Evolutionary conservation across 2,888 invertebrate species (phyloP), one percentile per base, ranked within the genome.

Genomic region (Cetonia aurata): DNA sequence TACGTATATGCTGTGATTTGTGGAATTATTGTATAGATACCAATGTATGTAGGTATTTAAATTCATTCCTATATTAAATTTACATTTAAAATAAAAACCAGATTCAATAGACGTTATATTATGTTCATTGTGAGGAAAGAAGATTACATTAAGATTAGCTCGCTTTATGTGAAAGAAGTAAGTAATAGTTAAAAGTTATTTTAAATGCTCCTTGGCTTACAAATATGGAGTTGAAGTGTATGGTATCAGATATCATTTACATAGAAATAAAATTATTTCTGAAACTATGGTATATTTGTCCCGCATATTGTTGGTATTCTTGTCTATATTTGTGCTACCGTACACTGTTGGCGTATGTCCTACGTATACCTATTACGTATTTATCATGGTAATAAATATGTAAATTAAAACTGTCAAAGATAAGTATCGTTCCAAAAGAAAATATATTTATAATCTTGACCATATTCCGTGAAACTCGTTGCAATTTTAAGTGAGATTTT

Each of bases 211-310:
- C 69, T 33, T 31, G 44, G 62, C n/a, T 67, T 74, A 73, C 74
- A 73, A 73, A 75, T 75, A 75, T 70, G 74, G 75, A 71, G 66
- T 59, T 67, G 70, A 70, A 70, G 67, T 57, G 70, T 70, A 62
- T 57, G 67, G 57, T 70, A 75, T 74, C 75, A 74, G 74, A 75
- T 75, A 75, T 75, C 74, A 75, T 75, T 73, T 74, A 75, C 74
- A 74, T 73, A 74, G 73, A 73, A 73, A 74, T 72, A 65, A 74
- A 75, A 73, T 75, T 71, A 75, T 75, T 75, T 75, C 74, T 75
- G 74, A 62, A 57, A 66, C 69, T 65, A 69, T 74, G 73, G 62
- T 65, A 50, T 52, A 50, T 65, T 50, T 52, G 50, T 50, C 62
- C 41, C 15, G 62, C 17, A 37, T 65, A 52, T 17, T 41, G 62